Percentiles rank a stretch among this genome's conserved stretches.
phyloP scores from a whole-genome alignment of 2,113 vertebrate species.

The Brienomyrus brachyistius region DNA sequence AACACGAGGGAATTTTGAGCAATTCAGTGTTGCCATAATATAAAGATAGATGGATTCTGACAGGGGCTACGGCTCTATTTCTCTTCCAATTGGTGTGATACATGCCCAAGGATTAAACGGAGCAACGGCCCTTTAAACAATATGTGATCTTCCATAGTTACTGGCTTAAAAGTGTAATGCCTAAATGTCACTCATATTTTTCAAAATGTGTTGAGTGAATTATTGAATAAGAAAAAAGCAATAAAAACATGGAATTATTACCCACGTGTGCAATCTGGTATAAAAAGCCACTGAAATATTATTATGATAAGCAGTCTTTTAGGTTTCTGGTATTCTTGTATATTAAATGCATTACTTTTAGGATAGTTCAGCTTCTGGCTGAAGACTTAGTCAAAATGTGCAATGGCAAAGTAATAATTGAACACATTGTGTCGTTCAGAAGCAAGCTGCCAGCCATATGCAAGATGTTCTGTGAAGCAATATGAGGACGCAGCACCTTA shows the following conservation, averaged over 20 bases:
- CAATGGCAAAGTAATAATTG: neutral
- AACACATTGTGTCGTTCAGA: neutral
- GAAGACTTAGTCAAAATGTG: neutral
- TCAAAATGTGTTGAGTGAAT: neutral
- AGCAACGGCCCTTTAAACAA: neutral
- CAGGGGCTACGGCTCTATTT: neutral
- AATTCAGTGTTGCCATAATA: neutral
- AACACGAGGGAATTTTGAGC: neutral
- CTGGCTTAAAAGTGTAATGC: neutral
- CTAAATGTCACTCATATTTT: neutral
- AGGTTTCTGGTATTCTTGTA: neutral
- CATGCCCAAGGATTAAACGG: neutral
- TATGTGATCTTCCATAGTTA: neutral
- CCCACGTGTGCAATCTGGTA: neutral
- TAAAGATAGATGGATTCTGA: neutral
- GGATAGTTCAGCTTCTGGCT: neutral
- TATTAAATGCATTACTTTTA: neutral
- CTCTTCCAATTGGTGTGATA: neutral
- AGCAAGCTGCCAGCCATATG: neutral
- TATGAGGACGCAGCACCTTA: neutral
- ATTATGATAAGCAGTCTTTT: neutral
- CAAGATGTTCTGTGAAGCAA: neutral
- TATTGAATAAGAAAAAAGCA: neutral
- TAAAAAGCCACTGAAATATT: neutral
- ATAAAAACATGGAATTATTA: neutral